Conservation (phyloP, 2,888 invertebrate species). For the Amiota communis region DNA sequence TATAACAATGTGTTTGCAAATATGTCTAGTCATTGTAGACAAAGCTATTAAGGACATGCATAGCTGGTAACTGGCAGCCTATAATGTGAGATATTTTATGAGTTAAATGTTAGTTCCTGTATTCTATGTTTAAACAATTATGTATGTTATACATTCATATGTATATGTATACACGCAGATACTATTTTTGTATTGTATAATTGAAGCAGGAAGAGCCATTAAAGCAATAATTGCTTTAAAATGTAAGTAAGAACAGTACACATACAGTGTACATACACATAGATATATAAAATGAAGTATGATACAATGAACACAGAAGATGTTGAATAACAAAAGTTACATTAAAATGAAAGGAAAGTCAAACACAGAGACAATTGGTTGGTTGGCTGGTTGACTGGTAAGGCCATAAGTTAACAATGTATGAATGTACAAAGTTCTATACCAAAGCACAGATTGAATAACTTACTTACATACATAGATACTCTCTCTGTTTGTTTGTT, state of each 20-base stretch:
- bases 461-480: neutral
- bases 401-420: neutral
- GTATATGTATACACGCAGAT: no score
- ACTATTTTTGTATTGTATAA: neutral
- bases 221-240: slow-evolving; percentile 50
- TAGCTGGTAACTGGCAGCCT: slow-evolving; percentile 2
- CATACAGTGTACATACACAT: neutral
- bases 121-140: slow-evolving; percentile 21
- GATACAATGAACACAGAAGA: slow-evolving; percentile 14
- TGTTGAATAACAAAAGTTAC: no score
- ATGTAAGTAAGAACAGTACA: slow-evolving; percentile 38
- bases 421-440: neutral
- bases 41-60: neutral
- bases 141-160: slow-evolving; percentile 23
- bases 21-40: no score
- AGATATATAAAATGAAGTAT: slow-evolving; percentile 7
- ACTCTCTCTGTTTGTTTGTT: neutral
- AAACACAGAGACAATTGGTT: no score
- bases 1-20: no score
- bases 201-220: slow-evolving; percentile 38
- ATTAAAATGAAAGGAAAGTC: no score
- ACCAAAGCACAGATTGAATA: slow-evolving; percentile 43
- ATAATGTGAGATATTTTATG: slow-evolving; percentile 46
- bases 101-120: neutral
- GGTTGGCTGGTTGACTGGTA: no score